Conservation (phyloP, 1,140 invertebrate species). For the Tetragonula clypearis region DNA sequence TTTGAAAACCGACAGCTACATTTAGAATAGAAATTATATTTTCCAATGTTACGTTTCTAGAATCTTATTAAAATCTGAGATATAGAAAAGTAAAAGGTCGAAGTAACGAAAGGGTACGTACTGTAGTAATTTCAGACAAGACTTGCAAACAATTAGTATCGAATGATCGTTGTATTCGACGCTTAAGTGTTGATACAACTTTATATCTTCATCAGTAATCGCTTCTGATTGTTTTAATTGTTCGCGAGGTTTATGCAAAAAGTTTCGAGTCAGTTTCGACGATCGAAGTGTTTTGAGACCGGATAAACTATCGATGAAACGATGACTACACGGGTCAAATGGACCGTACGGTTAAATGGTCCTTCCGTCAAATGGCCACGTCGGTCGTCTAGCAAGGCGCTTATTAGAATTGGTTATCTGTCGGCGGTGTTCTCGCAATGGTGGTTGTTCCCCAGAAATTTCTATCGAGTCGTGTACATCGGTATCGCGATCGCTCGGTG, state of each 20-base stretch:
- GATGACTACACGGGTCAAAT: neutral
- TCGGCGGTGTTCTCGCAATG: neutral
- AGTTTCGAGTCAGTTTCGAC: neutral
- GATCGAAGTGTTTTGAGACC: neutral
- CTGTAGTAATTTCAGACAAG: too few species aligned
- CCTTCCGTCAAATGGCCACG: neutral
- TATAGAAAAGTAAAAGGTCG: too few species aligned
- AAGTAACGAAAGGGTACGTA: too few species aligned
- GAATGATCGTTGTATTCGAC: too few species aligned
- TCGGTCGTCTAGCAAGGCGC: neutral
- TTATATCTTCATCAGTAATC: too few species aligned
- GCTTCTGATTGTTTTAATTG: neutral
- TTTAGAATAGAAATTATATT: too few species aligned
- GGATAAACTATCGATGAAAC: neutral
- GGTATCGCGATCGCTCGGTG: neutral
- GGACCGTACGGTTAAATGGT: neutral
- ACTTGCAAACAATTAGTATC: too few species aligned
- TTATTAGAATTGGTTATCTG: constrained; percentile 19
- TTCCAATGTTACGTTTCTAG: too few species aligned
- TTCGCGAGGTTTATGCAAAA: neutral
- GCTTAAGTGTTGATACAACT: too few species aligned
- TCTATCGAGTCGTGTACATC: neutral
- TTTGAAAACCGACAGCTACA: too few species aligned
- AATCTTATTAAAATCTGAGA: too few species aligned
- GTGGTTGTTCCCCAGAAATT: neutral